These are phyloP conservation scores for Ephialtes manifestator DNA, from an alignment of 2,888 invertebrate species.

Conservation along the genomic window DNA sequence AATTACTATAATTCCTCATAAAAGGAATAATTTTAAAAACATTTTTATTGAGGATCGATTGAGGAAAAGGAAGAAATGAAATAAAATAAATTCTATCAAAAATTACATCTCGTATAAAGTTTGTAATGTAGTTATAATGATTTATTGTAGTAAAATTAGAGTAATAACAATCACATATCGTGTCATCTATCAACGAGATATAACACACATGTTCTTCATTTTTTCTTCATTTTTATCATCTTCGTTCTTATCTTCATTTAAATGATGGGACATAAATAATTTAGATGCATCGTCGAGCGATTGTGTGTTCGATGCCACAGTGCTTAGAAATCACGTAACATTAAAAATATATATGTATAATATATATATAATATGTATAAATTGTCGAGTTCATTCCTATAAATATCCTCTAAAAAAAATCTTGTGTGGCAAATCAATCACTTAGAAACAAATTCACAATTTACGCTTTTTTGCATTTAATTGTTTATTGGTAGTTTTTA, in stretches of 20 bases:
- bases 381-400: conserved; percentile 85
- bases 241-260: conserved; percentile 63
- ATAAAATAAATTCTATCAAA: conserved; percentile 7
- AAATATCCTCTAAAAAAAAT: conserved; percentile 85
- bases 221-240: conserved; percentile 32
- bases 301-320: conserved; percentile 80
- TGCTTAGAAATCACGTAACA: conserved; percentile 86
- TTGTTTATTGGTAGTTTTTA: conserved; percentile 68
- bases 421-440: conserved; percentile 84
- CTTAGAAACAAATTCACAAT: conserved; percentile 84
- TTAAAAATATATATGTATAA: conserved; percentile 82
- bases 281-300: conserved; percentile 74
- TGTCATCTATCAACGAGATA: conserved; percentile 85
- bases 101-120: conserved; percentile 61
- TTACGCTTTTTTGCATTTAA: conserved; percentile 72
- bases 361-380: conserved; percentile 83
- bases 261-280: conserved; percentile 86
- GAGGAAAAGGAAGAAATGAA: background rate
- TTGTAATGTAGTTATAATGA: conserved; percentile 70
- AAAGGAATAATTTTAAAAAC: no score
- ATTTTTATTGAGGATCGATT: background rate
- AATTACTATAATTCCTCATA: no score
- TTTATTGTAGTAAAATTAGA: conserved; percentile 86
- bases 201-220: conserved; percentile 80
- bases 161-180: conserved; percentile 86